Percentiles rank a stretch among this genome's conserved stretches.
These are phyloP conservation scores for Drosophila koepferae DNA, from an alignment of 2,888 invertebrate genomes.

Conservation along the genomic window DNA sequence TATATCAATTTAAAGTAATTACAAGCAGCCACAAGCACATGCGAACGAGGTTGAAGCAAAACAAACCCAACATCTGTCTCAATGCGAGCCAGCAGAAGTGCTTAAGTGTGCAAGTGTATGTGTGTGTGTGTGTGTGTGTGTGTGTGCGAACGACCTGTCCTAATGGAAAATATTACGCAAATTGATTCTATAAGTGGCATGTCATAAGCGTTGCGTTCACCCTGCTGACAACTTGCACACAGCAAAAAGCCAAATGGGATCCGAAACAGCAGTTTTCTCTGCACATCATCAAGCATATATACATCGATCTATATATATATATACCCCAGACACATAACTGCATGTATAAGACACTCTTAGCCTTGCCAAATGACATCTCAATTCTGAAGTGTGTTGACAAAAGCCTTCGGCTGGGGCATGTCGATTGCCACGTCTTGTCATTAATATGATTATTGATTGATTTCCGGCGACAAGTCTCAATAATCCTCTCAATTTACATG, in stretches of 20 bases:
- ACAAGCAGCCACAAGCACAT: slow-evolving; percentile 77
- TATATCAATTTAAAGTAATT: slow-evolving; percentile 82
- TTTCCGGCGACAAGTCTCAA: slow-evolving; percentile 30
- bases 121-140: slow-evolving; percentile 10
- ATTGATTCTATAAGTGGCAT: slow-evolving; percentile 63
- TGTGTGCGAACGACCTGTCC: slow-evolving; percentile 30
- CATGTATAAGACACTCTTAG: slow-evolving; percentile 13
- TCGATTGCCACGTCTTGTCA: slow-evolving; percentile 41
- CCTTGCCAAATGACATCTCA: slow-evolving; percentile 32
- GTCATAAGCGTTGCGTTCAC: slow-evolving; percentile 45
- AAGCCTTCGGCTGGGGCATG: slow-evolving; percentile 41
- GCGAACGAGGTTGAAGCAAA: slow-evolving; percentile 46
- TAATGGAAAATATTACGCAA: slow-evolving; percentile 67
- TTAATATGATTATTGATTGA: slow-evolving; percentile 73
- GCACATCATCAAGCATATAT: background rate
- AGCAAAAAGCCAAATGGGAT: slow-evolving; percentile 37
- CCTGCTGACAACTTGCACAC: slow-evolving; percentile 45
- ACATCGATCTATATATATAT: background rate
- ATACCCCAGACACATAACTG: background rate
- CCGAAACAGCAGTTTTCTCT: slow-evolving; percentile 22
- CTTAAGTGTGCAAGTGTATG: slow-evolving; percentile 19
- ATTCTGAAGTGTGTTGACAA: slow-evolving; percentile 52
- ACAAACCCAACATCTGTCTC: slow-evolving; percentile 42
- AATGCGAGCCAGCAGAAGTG: slow-evolving; percentile 12
- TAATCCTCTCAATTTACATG: slow-evolving; percentile 36